phyloP scores from a whole-genome alignment of 2,113 vertebrate species.

The Microcebus ravelobensis region DNA sequence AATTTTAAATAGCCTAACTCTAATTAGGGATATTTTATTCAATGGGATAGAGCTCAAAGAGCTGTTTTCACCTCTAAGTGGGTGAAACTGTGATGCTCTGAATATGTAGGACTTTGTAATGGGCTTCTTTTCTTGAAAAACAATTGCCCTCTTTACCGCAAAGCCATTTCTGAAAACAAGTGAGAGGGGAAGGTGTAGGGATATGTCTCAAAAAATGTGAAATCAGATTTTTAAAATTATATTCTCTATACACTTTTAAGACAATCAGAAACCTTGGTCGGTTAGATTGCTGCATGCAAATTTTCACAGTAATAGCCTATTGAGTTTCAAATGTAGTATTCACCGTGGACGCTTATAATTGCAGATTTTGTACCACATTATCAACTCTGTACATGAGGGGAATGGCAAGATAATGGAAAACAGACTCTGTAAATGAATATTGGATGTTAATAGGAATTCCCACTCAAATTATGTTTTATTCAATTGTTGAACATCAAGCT shows the following conservation, averaged over 20 bases:
- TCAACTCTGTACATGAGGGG: constrained; percentile 40
- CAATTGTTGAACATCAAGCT: constrained; percentile 33
- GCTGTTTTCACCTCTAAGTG: neutral
- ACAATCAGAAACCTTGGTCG: neutral
- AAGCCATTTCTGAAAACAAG: neutral
- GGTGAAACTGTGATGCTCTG: neutral
- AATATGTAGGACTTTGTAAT: neutral
- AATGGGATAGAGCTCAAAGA: constrained; percentile 46
- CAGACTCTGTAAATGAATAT: constrained; percentile 58
- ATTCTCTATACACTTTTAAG: neutral
- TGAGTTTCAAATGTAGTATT: constrained; percentile 14
- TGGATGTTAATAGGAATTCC: constrained; percentile 58
- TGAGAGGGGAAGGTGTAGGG: neutral
- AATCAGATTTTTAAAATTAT: neutral
- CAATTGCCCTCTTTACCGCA: neutral
- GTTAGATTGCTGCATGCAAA: constrained; percentile 11
- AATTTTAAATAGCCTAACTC: constrained; percentile 39
- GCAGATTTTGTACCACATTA: constrained; percentile 35
- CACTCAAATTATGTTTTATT: constrained; percentile 69
- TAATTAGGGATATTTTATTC: constrained; percentile 45
- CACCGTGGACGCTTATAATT: constrained; percentile 51
- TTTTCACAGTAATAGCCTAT: neutral
- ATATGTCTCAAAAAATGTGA: neutral
- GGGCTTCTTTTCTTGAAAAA: neutral
- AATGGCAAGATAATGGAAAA: constrained; percentile 54